Base-by-base conservation (phyloP, 2,113 vertebrate genomes). In the Zingel zingel region DNA sequence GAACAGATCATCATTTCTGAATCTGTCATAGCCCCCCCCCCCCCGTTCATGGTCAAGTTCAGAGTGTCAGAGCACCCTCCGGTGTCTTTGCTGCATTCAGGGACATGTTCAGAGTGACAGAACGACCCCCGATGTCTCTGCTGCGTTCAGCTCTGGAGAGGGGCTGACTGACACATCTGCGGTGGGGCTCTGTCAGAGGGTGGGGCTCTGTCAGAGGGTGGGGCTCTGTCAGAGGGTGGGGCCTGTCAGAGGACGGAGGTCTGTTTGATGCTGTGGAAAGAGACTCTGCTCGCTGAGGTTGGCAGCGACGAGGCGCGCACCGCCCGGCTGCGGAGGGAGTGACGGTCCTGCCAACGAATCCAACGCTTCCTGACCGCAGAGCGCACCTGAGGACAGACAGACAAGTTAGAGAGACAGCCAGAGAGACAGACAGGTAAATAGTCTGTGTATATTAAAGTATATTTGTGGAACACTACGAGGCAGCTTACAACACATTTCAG, bases 261-360 rank as follows among this genome's bases (percentile, higher is more conserved):
- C 59, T 90, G 89, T 68, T 86, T 90, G 76, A 90, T 88, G 73
- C 89, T 90, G 76, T 90, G 89, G 72, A 88, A 90, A 72, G 89
- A 90, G 0, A 86, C 84, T 53, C 89, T 84, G 79, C 89, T 86
- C 0, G 89, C 86, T 0, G 89, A 90, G 1, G 89, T 90, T 2
- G 89, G 89, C 25, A 90, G 75, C 0, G 89, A 90, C 0, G 89
- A 86, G 64, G 81, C 89, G 0, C 89, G 84, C 23, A 84, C 67
- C 4, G 30, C 48, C 70, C 89, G 79, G 54, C 84, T 90, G 15
- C 86, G 72, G 19, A 90, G 78, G 25, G 89, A 86, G 73, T 86
- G 79, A 54, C 79, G 89, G 53, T 90, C 89, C 43, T 86, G 86
- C 89, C 89, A 90, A 15, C 89, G 89, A 77, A 75, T 71, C 86